phyloP scores from a whole-genome alignment of 2,113 vertebrate genomes.

The Crotalus helleri region DNA sequence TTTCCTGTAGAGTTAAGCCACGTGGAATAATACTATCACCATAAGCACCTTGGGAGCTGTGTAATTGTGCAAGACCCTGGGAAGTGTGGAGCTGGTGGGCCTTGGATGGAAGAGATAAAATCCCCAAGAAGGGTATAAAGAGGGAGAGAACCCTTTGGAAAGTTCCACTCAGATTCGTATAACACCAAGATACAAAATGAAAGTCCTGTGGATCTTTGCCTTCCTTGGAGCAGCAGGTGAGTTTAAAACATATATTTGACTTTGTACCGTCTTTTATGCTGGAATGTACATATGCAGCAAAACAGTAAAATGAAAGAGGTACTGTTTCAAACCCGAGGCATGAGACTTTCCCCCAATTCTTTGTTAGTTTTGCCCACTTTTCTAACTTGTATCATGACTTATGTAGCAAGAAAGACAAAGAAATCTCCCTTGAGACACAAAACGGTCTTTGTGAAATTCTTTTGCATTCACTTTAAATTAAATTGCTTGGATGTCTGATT shows the following conservation, averaged over 20 bases:
- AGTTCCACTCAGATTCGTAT: background rate
- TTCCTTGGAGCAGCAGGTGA: constrained; percentile 73
- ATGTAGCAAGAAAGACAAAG: background rate
- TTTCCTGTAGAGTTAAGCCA: background rate
- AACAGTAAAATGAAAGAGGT: background rate
- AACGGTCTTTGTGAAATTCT: background rate
- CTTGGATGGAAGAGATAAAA: background rate
- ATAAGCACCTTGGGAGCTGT: background rate
- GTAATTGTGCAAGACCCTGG: constrained; percentile 11
- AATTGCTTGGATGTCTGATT: background rate
- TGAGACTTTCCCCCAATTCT: background rate
- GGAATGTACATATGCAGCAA: background rate
- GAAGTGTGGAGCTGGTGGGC: constrained; percentile 10
- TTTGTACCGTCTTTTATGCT: background rate
- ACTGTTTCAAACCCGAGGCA: background rate
- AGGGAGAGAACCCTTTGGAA: background rate
- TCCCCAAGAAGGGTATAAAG: background rate
- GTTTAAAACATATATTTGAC: background rate
- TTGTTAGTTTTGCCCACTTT: background rate
- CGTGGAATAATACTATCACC: background rate
- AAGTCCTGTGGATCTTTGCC: constrained; percentile 67
- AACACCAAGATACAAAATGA: constrained; percentile 58
- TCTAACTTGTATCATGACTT: background rate
- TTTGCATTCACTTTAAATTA: background rate
- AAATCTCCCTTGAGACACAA: background rate